Evolutionary conservation across 2,797 vertebrate genomes (phyloP).

Genomic region (Cheracebus regulus): DNA sequence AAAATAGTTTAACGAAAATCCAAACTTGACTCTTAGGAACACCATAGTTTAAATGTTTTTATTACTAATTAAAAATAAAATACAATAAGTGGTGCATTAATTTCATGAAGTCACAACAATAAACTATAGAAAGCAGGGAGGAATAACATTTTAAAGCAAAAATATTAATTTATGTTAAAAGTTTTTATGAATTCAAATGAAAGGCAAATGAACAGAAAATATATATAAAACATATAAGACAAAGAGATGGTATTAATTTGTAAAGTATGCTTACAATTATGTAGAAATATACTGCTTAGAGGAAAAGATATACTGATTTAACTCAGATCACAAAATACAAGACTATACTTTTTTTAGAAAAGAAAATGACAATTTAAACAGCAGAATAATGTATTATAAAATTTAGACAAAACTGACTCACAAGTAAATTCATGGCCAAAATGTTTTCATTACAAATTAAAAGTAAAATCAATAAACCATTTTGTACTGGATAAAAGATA

Average conservation of each 20-base stretch:
- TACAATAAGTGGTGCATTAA: background rate
- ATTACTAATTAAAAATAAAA: background rate
- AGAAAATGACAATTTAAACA: background rate
- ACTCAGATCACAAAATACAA: background rate
- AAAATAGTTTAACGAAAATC: background rate
- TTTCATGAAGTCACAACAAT: background rate
- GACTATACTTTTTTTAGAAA: background rate
- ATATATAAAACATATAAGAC: background rate
- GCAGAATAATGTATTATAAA: background rate
- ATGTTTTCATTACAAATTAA: constrained; percentile 32
- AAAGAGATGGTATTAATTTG: background rate
- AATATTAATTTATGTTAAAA: background rate
- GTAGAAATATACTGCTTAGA: background rate
- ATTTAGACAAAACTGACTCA: background rate
- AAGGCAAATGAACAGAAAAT: background rate
- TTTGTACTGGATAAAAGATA: background rate
- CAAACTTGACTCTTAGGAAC: background rate
- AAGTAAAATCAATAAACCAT: background rate
- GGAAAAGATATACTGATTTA: background rate
- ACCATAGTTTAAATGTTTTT: background rate
- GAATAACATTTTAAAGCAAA: background rate
- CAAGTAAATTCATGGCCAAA: background rate
- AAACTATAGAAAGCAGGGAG: background rate
- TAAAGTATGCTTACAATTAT: background rate
- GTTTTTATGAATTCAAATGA: background rate